Evolutionary conservation across 2,113 vertebrate species (phyloP), one percentile per base, ranked within the genome.

Genomic region (Blennius ocellaris): DNA sequence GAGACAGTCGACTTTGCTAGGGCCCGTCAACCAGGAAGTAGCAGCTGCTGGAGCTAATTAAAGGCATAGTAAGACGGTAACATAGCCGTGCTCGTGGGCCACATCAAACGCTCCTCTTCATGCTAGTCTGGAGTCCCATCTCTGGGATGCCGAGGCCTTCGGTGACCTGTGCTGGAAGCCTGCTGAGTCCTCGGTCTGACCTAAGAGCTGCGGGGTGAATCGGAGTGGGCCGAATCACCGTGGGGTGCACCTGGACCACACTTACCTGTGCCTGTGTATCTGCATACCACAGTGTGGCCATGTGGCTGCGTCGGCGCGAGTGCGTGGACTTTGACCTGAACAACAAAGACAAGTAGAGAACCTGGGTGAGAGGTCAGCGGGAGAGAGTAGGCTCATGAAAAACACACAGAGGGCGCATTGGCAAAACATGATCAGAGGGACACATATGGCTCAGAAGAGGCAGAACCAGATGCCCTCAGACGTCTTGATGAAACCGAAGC

Each of bases 1-100:
- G 82, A 90, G 89, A 93, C 74, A 85, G 82, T 65, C 80, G 69
- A 82, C 88, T 77, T 89, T 69, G 80, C 93, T 89, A 88, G 79
- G 83, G 78, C 86, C 74, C 87, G 80, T 85, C 79, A 90, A 84
- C 92, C 91, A 94, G 94, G 92, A 96, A 95, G 88, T 82, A 90
- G 86, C 93, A 93, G 93, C 92, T 86, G 83, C 94, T 94, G 93
- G 94, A 95, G 94, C 94, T 96, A 94, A 96, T 97, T 96, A 96
- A 92, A 92, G 57, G 81, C 89, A 86, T 90, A 91, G 93, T 91
- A 95, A 93, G 89, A 82, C 88, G 91, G 94, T 93, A 95, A 94
- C 92, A 89, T 76, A 92, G 89, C 78, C 80, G 87, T 66, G 84
- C 79, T 74, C 47, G 68, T 30, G 66, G 73, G 44, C 62, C 62